Conservation (phyloP, 2,113 vertebrate genomes). For the Calonectris borealis region DNA sequence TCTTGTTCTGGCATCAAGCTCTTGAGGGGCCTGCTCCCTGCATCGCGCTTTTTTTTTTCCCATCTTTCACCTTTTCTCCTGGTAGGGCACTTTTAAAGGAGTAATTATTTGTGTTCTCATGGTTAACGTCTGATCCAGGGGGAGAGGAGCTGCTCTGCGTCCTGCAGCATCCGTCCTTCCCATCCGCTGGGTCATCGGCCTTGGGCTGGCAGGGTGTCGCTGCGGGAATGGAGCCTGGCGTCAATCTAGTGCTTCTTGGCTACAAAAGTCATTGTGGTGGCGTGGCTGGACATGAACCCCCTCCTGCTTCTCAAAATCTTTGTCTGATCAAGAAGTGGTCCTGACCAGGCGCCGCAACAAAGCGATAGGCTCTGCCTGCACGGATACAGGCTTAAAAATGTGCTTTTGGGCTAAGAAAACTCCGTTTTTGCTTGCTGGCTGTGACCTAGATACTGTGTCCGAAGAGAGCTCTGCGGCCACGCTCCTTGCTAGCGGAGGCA, state of each 20-base stretch:
- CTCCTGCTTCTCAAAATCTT: neutral
- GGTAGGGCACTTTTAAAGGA: neutral
- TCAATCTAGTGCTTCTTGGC: neutral
- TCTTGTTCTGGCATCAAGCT: neutral
- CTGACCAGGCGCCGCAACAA: accelerated
- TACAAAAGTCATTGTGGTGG: neutral
- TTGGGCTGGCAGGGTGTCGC: neutral
- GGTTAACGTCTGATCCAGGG: neutral
- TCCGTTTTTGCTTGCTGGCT: neutral
- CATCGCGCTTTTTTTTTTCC: accelerated
- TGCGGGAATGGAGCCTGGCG: neutral
- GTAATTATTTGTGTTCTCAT: neutral
- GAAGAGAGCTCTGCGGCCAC: neutral
- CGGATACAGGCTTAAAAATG: neutral
- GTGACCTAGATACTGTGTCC: neutral
- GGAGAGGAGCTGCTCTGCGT: neutral
- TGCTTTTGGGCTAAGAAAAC: neutral
- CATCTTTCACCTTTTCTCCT: neutral
- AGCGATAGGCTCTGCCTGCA: neutral
- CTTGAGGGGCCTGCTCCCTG: neutral
- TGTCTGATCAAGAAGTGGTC: neutral
- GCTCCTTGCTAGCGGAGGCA: neutral
- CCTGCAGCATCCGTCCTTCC: neutral
- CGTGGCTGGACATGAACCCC: neutral
- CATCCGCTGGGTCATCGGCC: accelerated